Conservation (phyloP, 2,888 invertebrate species). For the Pseudanteris insignis region DNA sequence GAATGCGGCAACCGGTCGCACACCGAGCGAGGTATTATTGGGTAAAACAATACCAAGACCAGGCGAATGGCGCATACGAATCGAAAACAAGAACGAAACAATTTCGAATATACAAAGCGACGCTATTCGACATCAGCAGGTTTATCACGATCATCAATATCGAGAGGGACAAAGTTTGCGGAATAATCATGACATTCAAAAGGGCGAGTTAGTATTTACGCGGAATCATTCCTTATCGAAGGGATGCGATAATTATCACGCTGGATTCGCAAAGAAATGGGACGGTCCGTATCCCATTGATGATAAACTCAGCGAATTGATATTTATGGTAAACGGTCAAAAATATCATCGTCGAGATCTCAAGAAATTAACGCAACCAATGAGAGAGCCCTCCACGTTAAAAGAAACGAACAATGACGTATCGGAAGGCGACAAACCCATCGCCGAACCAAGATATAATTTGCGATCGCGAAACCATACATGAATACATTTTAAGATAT, state of each 20-base stretch:
- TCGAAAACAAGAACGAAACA: too few relatives aligned
- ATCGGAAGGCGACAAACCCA: too few relatives aligned
- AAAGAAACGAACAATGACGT: too few relatives aligned
- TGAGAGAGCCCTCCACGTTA: too few relatives aligned
- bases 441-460: too few relatives aligned
- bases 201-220: not conserved
- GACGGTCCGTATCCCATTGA: constrained; percentile 4
- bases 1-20: too few relatives aligned
- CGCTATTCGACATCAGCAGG: not conserved
- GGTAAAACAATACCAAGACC: too few relatives aligned
- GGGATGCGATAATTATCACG: constrained; percentile 13
- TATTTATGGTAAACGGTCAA: constrained; percentile 3
- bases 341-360: constrained; percentile 5
- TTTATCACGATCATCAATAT: not conserved
- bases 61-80: too few relatives aligned
- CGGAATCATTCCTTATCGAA: constrained; percentile 9
- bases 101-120: too few relatives aligned
- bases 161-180: not conserved
- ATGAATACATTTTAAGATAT: too few relatives aligned
- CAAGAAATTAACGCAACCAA: not conserved
- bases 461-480: too few relatives aligned
- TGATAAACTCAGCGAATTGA: not conserved
- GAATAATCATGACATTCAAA: not conserved
- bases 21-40: too few relatives aligned
- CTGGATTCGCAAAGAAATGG: constrained; percentile 18